Percentiles rank a stretch among this genome's conserved stretches.
These are phyloP conservation scores for Spilarctia lutea DNA, from an alignment of 2,888 invertebrate species.

Conservation along the genomic window DNA sequence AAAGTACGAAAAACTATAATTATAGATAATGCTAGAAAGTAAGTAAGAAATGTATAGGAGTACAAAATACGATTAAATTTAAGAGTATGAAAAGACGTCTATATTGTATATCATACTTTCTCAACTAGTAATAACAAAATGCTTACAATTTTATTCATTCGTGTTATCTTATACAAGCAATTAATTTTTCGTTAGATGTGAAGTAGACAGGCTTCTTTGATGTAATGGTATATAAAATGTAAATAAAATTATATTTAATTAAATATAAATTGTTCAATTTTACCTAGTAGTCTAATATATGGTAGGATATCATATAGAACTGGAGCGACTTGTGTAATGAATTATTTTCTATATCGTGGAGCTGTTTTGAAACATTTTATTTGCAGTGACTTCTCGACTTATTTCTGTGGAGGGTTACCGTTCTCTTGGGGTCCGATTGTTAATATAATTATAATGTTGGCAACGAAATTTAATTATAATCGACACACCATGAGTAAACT, in stretches of 20 bases:
- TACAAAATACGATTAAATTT: too few species aligned
- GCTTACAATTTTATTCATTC: too few species aligned
- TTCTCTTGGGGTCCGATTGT: neutral
- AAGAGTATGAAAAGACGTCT: too few species aligned
- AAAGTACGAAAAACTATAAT: too few species aligned
- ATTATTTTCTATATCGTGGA: neutral
- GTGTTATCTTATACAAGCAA: neutral
- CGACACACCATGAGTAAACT: neutral
- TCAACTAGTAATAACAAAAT: too few species aligned
- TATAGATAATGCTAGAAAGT: too few species aligned
- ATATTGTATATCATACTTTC: too few species aligned
- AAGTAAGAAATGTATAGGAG: too few species aligned
- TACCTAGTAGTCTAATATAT: neutral
- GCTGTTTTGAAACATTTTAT: too few species aligned
- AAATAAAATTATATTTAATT: conserved; percentile 7
- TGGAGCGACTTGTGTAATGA: neutral
- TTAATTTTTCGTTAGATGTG: conserved; percentile 3
- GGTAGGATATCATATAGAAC: neutral
- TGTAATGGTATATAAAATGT: neutral
- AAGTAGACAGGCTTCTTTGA: conserved; percentile 7
- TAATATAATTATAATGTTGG: neutral
- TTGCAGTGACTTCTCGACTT: too few species aligned
- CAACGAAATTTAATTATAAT: neutral
- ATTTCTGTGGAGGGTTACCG: neutral
- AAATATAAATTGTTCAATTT: neutral